phyloP scores from a whole-genome alignment of 2,113 vertebrate genomes.

The Lathamus discolor region DNA sequence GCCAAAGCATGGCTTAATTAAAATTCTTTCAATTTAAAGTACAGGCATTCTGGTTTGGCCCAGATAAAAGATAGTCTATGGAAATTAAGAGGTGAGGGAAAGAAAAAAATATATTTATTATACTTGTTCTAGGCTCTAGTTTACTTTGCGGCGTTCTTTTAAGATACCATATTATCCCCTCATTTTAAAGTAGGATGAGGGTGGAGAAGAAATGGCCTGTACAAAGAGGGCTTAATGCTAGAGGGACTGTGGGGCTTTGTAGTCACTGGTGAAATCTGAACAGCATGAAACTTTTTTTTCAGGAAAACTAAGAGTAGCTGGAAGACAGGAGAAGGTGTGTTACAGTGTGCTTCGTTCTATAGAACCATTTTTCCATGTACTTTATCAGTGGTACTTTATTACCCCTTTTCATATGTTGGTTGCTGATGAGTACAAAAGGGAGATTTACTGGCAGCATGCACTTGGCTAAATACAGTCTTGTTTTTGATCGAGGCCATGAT shows the following conservation, averaged over 20 bases:
- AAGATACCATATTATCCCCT: not conserved
- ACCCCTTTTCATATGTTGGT: not conserved
- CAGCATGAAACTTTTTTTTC: not conserved
- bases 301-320: not conserved
- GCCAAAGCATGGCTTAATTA: constrained; percentile 12
- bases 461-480: not conserved
- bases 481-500: not conserved
- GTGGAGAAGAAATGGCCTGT: not conserved
- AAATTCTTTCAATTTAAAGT: constrained; percentile 7
- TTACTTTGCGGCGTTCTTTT: not conserved
- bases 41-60: not conserved
- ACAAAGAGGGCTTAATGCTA: not conserved
- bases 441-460: constrained; percentile 1
- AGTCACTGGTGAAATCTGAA: not conserved
- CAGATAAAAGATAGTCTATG: not conserved
- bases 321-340: not conserved
- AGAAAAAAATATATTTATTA: not conserved
- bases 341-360: not conserved
- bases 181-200: not conserved
- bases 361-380: not conserved
- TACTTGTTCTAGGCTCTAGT: not conserved
- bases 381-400: not conserved
- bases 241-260: not conserved
- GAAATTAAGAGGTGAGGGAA: not conserved
- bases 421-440: not conserved